These are phyloP conservation scores for Myotis vivesi DNA, from an alignment of 2,797 vertebrate species.

Conservation along the genomic window DNA sequence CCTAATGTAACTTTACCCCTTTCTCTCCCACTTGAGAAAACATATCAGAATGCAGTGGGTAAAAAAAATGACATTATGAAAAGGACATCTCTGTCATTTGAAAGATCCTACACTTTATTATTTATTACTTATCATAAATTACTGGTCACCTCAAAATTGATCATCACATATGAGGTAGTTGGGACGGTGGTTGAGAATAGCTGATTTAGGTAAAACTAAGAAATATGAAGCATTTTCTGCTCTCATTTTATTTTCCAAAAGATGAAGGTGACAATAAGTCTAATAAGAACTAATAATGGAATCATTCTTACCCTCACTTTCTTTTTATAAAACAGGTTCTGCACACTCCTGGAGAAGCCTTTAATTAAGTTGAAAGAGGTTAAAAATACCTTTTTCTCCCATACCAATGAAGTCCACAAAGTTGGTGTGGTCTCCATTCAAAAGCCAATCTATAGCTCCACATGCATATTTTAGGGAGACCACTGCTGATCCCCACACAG, in stretches of 20 bases:
- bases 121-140: slow-evolving; percentile 37
- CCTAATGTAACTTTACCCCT: background rate
- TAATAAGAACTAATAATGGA: background rate
- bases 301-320: background rate
- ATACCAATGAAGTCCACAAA: background rate
- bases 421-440: background rate
- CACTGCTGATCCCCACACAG: background rate
- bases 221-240: background rate
- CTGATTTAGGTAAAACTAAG: slow-evolving; percentile 22
- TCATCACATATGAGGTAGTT: background rate
- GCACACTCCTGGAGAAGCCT: background rate
- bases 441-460: background rate
- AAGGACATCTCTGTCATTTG: background rate
- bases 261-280: background rate
- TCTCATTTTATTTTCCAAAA: slow-evolving; percentile 43
- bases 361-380: background rate
- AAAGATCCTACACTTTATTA: slow-evolving; percentile 17
- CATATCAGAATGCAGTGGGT: background rate
- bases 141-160: slow-evolving; percentile 35
- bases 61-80: background rate
- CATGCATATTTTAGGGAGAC: background rate
- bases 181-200: background rate
- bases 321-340: slow-evolving; percentile 24
- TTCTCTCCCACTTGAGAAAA: slow-evolving; percentile 37
- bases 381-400: slow-evolving; percentile 15